Evolutionary conservation across 1,140 invertebrate genomes (phyloP).

Genomic region (Drosophila kepulauana): DNA sequence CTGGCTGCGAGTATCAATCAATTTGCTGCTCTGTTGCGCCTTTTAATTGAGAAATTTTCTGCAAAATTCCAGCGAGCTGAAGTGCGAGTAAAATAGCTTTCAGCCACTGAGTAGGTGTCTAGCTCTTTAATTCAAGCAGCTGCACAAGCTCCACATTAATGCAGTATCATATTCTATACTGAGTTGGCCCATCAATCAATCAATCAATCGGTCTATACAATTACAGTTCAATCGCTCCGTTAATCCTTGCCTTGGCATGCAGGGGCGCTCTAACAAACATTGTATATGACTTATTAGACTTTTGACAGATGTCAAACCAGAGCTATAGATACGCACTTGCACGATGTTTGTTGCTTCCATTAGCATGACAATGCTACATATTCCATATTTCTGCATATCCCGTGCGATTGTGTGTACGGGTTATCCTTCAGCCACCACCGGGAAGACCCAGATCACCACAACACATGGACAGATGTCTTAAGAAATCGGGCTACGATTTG

Average conservation of each 20-base stretch:
- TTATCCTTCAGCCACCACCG: constrained; percentile 45
- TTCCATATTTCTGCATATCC: background rate
- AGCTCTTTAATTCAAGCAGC: background rate
- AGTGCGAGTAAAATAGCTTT: constrained; percentile 5
- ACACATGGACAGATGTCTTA: constrained; percentile 56
- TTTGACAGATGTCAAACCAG: constrained; percentile 81
- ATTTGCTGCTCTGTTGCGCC: constrained; percentile 68
- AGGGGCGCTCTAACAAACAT: constrained; percentile 52
- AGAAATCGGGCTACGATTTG: constrained; percentile 54
- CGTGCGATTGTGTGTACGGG: constrained; percentile 14
- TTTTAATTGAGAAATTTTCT: constrained; percentile 68
- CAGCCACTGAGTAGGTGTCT: background rate
- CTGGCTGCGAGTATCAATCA: constrained; percentile 60
- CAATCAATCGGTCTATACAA: constrained; percentile 65
- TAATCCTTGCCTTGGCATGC: constrained; percentile 60
- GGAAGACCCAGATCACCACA: constrained; percentile 4
- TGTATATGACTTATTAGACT: constrained; percentile 77
- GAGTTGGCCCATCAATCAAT: constrained; percentile 33
- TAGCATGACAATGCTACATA: constrained; percentile 59
- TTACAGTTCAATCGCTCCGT: constrained; percentile 48
- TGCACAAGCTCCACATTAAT: background rate
- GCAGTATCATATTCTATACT: background rate
- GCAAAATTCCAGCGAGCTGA: background rate
- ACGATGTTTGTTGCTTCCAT: constrained; percentile 37
- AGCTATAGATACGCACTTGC: constrained; percentile 58